Base-by-base conservation (phyloP, 2,797 vertebrate species). In the Luscinia megarhynchos region DNA sequence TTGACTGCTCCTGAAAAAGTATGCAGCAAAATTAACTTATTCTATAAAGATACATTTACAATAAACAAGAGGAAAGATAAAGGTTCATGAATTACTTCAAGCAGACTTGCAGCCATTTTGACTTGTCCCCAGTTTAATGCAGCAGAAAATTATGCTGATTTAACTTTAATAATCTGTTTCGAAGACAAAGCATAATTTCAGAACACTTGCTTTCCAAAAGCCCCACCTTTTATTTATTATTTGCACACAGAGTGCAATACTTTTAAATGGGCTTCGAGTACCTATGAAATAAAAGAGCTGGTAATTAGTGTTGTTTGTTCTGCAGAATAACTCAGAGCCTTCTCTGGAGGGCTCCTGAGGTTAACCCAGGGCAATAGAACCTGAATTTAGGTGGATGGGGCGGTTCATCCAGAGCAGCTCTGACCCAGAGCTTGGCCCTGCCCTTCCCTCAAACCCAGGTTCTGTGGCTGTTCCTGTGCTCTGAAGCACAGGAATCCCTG, bases 131-230 rank as follows among this genome's bases (percentile, higher is more conserved):
- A 15, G 43, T 72, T 76, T 58, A 93, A 70, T 79, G 84, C 67
- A 76, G 73, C 73, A 93, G 86, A 86, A 94, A 92, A 84, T 79
- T 10, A 82, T n/a, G 23, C 57, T 84, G 55, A 79, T 87, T 95
- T 89, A 79, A 84, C 55, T 87, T 90, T 9, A 87, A 76, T 84
- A 74, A 75, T 69, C 29, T 73, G 26, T 63, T 93, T 81, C 69
- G 70, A 75, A 84, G 64, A 80, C 64, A 84, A 89, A 82, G n/a
- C 24, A 51, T 54, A 16, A 27, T 72, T 88, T 84, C 20, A 70
- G 76, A 89, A 5, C n/a, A 22, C 21, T 92, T 41, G 18, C 51
- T 93, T 75, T 77, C 57, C 15, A 70, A 75, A 79, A 30, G 27
- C 7, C 2, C 1, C 17, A 67, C 19, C 40, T 82, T 87, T 89